A percentile compares a stretch with the other conserved stretches of the same genome.
These are phyloP conservation scores for Sebastes aleutianus DNA, from an alignment of 2,797 vertebrate genomes.

Conservation along the genomic window DNA sequence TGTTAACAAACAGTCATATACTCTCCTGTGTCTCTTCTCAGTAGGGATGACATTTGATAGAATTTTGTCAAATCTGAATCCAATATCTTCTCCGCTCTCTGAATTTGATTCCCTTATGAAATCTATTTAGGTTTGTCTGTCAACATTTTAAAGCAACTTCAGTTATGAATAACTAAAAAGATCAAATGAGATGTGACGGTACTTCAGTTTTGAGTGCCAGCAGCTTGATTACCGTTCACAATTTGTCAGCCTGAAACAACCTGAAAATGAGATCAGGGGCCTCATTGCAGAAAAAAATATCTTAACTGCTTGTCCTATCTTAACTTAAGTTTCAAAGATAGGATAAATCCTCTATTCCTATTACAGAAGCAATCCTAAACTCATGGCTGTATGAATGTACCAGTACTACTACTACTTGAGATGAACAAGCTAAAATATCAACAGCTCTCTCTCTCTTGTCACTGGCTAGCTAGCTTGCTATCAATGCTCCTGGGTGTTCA, in stretches of 20 bases:
- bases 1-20: not conserved
- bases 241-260: not conserved
- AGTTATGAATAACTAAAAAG: not conserved
- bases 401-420: too few relatives aligned
- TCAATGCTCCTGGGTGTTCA: too few relatives aligned
- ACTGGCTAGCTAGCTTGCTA: too few relatives aligned
- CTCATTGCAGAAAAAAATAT: too few relatives aligned
- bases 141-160: not conserved
- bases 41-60: not conserved
- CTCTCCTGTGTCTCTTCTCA: not conserved
- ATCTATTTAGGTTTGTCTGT: conserved; percentile 13
- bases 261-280: conserved; percentile 18
- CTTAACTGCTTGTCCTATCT: too few relatives aligned
- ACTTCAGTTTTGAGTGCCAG: conserved; percentile 5
- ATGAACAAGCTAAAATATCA: too few relatives aligned
- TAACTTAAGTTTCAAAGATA: too few relatives aligned
- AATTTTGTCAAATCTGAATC: conserved; percentile 16
- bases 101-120: conserved; percentile 8
- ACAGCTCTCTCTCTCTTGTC: too few relatives aligned
- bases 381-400: too few relatives aligned
- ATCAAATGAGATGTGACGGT: not conserved
- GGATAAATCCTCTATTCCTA: too few relatives aligned
- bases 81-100: not conserved
- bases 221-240: not conserved
- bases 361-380: too few relatives aligned